Evolutionary conservation across 1,140 invertebrate genomes (phyloP).

Genomic region (Listronotus oregonensis): DNA sequence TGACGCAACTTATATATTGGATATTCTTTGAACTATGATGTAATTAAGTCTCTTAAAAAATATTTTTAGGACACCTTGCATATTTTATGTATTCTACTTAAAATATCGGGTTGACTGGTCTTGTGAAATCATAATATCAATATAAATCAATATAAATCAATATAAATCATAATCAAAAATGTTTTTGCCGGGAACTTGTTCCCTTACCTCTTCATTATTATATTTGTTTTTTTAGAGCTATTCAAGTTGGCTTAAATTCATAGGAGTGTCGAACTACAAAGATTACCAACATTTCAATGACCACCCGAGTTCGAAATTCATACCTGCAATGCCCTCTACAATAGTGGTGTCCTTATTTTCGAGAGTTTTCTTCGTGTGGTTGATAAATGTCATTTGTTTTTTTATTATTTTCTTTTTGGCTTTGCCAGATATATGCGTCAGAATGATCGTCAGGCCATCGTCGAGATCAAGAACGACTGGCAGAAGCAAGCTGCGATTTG

Average conservation of each 20-base stretch:
- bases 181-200: too few species aligned
- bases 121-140: too few species aligned
- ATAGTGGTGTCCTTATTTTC: conserved; percentile 24
- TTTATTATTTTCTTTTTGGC: conserved; percentile 26
- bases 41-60: too few species aligned
- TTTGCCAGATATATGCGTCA: conserved; percentile 15
- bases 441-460: neutral
- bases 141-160: too few species aligned
- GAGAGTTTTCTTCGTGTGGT: conserved; percentile 31
- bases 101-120: too few species aligned
- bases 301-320: conserved; percentile 16
- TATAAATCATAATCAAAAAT: too few species aligned
- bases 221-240: conserved; percentile 35
- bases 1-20: too few species aligned
- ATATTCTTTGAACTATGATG: too few species aligned
- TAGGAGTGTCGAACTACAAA: conserved; percentile 38
- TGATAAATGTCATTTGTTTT: conserved; percentile 34
- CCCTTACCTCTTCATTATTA: too few species aligned
- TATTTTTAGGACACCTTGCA: too few species aligned
- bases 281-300: conserved; percentile 29
- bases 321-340: conserved; percentile 13
- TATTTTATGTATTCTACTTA: too few species aligned
- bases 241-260: conserved; percentile 39
- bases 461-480: too few species aligned
- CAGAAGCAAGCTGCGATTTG: neutral